Evolutionary conservation across 2,797 vertebrate species (phyloP).

Genomic region (Prionace glauca): DNA sequence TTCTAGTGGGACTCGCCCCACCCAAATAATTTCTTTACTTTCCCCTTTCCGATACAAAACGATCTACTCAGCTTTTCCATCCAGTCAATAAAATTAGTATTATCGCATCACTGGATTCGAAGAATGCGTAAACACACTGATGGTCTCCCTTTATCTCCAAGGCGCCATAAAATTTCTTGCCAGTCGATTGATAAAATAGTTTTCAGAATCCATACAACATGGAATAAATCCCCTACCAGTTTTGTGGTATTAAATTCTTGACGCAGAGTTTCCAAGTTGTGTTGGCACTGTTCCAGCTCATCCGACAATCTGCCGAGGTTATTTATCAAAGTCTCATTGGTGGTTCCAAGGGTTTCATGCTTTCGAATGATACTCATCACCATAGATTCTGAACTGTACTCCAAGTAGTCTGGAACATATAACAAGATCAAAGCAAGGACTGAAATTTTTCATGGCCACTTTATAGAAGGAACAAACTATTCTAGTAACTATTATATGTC

Average conservation of each 20-base stretch:
- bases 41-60: background rate
- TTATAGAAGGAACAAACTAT: background rate
- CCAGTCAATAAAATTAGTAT: background rate
- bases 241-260: conserved; percentile 57
- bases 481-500: background rate
- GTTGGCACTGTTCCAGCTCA: conserved; percentile 55
- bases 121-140: background rate
- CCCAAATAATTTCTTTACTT: background rate
- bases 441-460: background rate
- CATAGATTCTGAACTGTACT: conserved; percentile 53
- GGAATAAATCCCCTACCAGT: conserved; percentile 48
- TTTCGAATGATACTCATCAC: conserved; percentile 59
- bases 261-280: conserved; percentile 53
- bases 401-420: conserved; percentile 47
- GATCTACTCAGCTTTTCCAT: background rate
- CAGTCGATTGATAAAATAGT: background rate
- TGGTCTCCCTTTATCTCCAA: background rate
- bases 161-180: background rate
- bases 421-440: background rate
- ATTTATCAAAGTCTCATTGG: conserved; percentile 55
- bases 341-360: conserved; percentile 56
- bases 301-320: conserved; percentile 54
- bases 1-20: background rate
- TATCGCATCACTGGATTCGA: background rate
- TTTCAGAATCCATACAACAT: background rate